Evolutionary conservation across 2,888 invertebrate species (phyloP).

Genomic region (Sicus ferrugineus): DNA sequence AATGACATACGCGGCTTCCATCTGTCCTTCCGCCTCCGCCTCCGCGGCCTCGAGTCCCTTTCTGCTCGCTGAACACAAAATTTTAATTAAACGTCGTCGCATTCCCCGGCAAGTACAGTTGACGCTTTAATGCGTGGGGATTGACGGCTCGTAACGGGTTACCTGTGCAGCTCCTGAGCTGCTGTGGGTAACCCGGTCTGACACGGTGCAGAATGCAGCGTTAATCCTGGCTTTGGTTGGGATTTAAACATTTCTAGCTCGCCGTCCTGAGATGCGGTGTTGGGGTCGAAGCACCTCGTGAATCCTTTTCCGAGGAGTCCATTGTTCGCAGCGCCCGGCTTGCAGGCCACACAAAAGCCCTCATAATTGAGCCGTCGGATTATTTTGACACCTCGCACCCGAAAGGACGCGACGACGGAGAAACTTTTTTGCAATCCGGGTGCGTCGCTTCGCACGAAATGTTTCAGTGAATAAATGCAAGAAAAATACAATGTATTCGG

Average conservation of each 20-base stretch:
- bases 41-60: no score
- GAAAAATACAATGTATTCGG: not conserved
- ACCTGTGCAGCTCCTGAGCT: no score
- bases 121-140: slow-evolving; percentile 14
- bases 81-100: slow-evolving; percentile 27
- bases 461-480: not conserved
- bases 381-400: slow-evolving; percentile 58
- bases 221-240: slow-evolving; percentile 15
- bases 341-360: slow-evolving; percentile 41
- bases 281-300: slow-evolving; percentile 1
- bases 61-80: no score
- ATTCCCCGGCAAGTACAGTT: slow-evolving; percentile 4
- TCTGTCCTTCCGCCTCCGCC: not conserved
- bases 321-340: not conserved
- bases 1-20: not conserved
- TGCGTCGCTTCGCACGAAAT: no score
- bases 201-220: not conserved
- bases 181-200: not conserved
- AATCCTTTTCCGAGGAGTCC: slow-evolving; percentile 23
- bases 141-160: not conserved
- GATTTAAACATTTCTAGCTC: not conserved
- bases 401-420: slow-evolving; percentile 34
- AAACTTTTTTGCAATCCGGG: not conserved
- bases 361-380: slow-evolving; percentile 62
- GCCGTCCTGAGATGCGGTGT: not conserved